Base-by-base conservation (phyloP, 2,888 invertebrate species). In the Eupithecia tripunctaria region DNA sequence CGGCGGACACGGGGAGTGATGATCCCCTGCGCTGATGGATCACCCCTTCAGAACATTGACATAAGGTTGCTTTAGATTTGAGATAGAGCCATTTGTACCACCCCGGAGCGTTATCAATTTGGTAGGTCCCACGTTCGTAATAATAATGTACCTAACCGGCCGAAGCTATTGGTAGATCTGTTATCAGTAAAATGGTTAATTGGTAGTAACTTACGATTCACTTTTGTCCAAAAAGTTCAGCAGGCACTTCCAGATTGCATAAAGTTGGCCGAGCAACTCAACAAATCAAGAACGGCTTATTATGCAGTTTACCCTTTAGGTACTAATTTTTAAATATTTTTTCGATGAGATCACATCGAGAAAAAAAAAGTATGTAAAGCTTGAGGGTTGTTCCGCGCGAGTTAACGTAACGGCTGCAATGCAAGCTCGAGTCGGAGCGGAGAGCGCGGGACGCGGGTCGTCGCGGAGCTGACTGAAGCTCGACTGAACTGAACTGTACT, bases 301-400 rank as follows among this genome's bases (percentile, higher is more conserved):
- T n/a, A n/a, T n/a, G n/a, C n/a, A n/a, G n/a, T n/a, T n/a, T n/a
- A n/a, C n/a, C n/a, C n/a, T n/a, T n/a, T n/a, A n/a, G n/a, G n/a
- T n/a, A n/a, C n/a, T n/a, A n/a, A 29, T 32, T 32, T 32, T 32
- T 32, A 3, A 6, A 6, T 3, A 15, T 73, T 71, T 73, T 73
- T 78, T 76, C 63, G 71, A 80, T 76, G 79, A 74, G 76, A 79
- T 76, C 82, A 81, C 81, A 81, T 80, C 81, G 79, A 77, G 78
- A 83, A 78, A 80, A 27, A 79, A 79, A 75, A 32, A 76, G 77
- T 78, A 67, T 10, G 56, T 71, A 72, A 7, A 15, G 43, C 43
- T 43, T 63, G 85, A 7, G 15, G 43, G 18, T 43, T 63, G 85
- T 81, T 82, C 78, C 82, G 85, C 84, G 83, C 80, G 85, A 82